Base-by-base conservation (phyloP, 2,888 invertebrate genomes). In the Agonopterix arenella region DNA sequence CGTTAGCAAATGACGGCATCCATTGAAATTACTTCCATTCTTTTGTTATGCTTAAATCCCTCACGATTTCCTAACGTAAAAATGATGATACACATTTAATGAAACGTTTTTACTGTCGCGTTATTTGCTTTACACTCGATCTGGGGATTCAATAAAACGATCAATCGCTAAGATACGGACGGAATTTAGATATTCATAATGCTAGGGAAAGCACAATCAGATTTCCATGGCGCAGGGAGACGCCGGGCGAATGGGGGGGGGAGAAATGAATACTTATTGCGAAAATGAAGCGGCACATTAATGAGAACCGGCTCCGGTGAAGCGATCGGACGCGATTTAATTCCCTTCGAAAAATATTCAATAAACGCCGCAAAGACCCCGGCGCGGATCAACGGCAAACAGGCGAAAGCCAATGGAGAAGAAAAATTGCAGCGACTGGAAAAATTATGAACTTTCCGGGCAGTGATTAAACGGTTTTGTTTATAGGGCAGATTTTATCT, bases 181-280 rank as follows among this genome's bases (percentile, higher is more conserved):
- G 70, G 28, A 74, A 78, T 80, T 80, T 76, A 80, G 77, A 80
- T 79, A 77, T 82, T 81, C 77, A 81, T 83, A 81, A 81, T 80
- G 82, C 80, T 80, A 82, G 83, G 76, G 77, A 67, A 79, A 82
- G 76, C 81, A 77, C 80, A 84, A 84, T 84, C 84, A 80, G 82
- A 84, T 84, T 84, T 82, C 9, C 49, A 37, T 38, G 68, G 69
- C 10, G n/a, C 10, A 10, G 10, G 4, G 11, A 11, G 11, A 11
- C 61, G 55, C 45, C 54, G 55, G 57, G 57, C 58, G 58, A 28
- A 28, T 56, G 47, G 49, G 57, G 64, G 61, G 62, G 62, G 71
- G 68, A 69, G 82, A 78, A 82, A 84, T 83, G 84, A 85, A 85
- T 84, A 84, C 85, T 85, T 85, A 86, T 86, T 85, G 83, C 82